A percentile compares a stretch with the other conserved stretches of the same genome.
These are phyloP conservation scores for Pangasianodon hypophthalmus DNA, from an alignment of 2,113 vertebrate genomes.

Conservation along the genomic window DNA sequence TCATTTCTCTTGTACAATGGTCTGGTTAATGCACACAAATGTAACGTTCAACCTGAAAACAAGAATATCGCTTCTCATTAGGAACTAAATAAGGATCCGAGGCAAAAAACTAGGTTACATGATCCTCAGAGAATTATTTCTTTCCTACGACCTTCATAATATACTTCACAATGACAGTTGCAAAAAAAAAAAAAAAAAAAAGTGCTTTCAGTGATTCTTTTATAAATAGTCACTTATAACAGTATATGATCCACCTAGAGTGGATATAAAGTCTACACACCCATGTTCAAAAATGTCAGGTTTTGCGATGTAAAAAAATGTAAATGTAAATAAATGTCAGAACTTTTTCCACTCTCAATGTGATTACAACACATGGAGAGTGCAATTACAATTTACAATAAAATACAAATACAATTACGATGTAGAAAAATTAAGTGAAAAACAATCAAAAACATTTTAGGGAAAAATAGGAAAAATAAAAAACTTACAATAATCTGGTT, in stretches of 20 bases:
- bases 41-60: slow-evolving; percentile 21
- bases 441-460: too few species aligned
- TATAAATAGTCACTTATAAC: not conserved
- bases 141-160: slow-evolving; percentile 63
- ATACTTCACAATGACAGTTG: slow-evolving; percentile 49
- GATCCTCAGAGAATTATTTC: slow-evolving; percentile 53
- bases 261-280: too few species aligned
- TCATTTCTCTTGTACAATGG: not conserved
- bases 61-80: slow-evolving; percentile 45
- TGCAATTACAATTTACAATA: too few species aligned
- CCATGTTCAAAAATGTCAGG: too few species aligned
- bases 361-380: too few species aligned
- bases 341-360: too few species aligned
- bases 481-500: too few species aligned
- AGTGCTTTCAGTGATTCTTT: slow-evolving; percentile 5
- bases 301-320: too few species aligned
- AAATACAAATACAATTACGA: too few species aligned
- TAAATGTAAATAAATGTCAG: too few species aligned
- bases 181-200: not conserved
- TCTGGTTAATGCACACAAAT: not conserved
- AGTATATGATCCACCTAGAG: not conserved
- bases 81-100: slow-evolving; percentile 52
- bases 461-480: too few species aligned
- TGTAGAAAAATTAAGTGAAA: too few species aligned
- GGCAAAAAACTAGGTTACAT: slow-evolving; percentile 65